Conservation (phyloP, 2,113 vertebrate genomes). For the Danionella cerebrum region DNA sequence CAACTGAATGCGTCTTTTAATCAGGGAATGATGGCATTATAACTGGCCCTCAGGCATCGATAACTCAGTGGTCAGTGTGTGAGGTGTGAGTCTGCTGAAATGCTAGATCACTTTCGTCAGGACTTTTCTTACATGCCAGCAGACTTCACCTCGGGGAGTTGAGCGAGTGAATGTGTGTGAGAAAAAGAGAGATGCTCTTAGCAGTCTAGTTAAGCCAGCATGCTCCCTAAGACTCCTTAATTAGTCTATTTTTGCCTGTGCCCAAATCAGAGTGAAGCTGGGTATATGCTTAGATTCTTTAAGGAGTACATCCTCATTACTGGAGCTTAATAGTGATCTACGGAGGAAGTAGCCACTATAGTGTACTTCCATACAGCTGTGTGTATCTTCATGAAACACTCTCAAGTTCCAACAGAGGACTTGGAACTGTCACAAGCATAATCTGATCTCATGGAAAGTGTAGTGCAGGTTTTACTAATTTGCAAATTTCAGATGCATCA, state of each 20-base stretch:
- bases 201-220: constrained; percentile 60
- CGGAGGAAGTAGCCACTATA: neutral
- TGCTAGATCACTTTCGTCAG: neutral
- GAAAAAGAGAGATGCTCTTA: constrained; percentile 40
- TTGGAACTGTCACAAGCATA: too few species aligned
- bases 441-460: neutral
- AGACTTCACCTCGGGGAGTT: neutral
- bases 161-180: neutral
- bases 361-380: neutral
- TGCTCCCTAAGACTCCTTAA: constrained; percentile 60
- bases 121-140: neutral
- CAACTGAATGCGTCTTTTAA: constrained; percentile 12
- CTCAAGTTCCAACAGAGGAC: too few species aligned
- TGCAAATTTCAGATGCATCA: too few species aligned
- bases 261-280: constrained; percentile 36
- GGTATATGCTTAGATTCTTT: constrained; percentile 52
- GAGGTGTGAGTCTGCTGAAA: neutral
- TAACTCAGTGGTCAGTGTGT: constrained; percentile 1
- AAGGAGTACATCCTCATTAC: constrained; percentile 38
- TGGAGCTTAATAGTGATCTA: constrained; percentile 13
- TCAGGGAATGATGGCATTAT: neutral
- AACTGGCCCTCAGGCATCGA: neutral
- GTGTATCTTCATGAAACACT: neutral
- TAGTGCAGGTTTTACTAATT: too few species aligned
- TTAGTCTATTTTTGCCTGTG: constrained; percentile 63